phyloP scores from a whole-genome alignment of 2,113 vertebrate genomes.

The Peromyscus californicus region DNA sequence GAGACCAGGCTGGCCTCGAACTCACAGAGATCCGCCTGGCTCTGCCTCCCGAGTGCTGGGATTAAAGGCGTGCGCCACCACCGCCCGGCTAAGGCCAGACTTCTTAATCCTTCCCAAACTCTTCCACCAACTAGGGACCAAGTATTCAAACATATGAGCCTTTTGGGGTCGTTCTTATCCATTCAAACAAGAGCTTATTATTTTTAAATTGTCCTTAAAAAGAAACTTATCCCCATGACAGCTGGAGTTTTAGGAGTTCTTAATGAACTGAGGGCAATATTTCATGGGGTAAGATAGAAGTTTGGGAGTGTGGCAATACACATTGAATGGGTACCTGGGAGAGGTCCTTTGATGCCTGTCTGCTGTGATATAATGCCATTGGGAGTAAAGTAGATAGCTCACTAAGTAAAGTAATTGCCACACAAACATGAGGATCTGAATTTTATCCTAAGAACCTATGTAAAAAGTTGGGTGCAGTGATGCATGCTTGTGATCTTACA shows the following conservation, averaged over 20 bases:
- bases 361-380: neutral
- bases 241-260: neutral
- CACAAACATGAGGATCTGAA: neutral
- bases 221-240: neutral
- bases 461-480: neutral
- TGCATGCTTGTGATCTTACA: neutral
- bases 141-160: neutral
- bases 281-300: neutral
- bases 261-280: neutral
- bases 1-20: no score
- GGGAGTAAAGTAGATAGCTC: neutral
- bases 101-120: neutral
- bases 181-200: neutral
- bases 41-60: no score
- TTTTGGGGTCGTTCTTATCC: neutral
- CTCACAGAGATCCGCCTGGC: no score
- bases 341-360: neutral
- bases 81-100: neutral
- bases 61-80: no score
- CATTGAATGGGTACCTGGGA: neutral
- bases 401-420: neutral
- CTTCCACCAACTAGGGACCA: neutral
- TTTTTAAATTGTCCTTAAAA: slow-evolving; percentile 30
- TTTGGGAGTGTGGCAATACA: neutral
- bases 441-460: neutral